Evolutionary conservation across 2,888 invertebrate genomes (phyloP).

Genomic region (Gnatocerus cornutus): DNA sequence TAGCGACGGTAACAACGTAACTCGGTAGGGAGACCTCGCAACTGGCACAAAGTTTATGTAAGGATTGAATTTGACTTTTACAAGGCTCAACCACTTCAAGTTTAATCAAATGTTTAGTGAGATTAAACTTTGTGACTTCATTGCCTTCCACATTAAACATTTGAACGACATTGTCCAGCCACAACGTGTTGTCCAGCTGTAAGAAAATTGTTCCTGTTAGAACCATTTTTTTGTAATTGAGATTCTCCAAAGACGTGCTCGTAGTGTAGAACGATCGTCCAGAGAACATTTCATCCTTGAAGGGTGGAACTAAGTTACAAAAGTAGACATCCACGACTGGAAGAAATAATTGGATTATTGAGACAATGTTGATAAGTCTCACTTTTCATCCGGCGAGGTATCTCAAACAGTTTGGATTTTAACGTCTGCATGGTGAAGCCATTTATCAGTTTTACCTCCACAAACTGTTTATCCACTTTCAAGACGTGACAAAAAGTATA

Average conservation of each 20-base stretch:
- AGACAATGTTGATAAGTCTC: too few species aligned
- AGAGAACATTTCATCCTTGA: constrained; percentile 62
- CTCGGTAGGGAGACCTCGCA: constrained; percentile 65
- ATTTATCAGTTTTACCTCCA: constrained; percentile 55
- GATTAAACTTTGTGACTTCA: constrained; percentile 73
- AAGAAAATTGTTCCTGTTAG: constrained; percentile 73
- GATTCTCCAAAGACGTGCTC: constrained; percentile 52
- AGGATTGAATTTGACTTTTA: constrained; percentile 71
- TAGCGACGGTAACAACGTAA: constrained; percentile 51
- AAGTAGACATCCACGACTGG: constrained; percentile 61
- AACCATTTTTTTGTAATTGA: constrained; percentile 55
- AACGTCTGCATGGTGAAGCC: constrained; percentile 71
- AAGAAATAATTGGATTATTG: constrained; percentile 36
- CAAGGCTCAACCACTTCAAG: constrained; percentile 70
- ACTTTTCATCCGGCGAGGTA: constrained; percentile 69
- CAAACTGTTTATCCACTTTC: constrained; percentile 66
- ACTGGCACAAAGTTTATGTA: constrained; percentile 71
- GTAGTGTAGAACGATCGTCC: constrained; percentile 51
- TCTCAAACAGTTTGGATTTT: constrained; percentile 70
- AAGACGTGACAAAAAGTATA: constrained; percentile 76
- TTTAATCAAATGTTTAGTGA: constrained; percentile 70
- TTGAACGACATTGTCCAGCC: constrained; percentile 78
- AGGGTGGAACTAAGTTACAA: constrained; percentile 65
- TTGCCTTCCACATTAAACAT: constrained; percentile 72
- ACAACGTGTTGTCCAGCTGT: constrained; percentile 77